Evolutionary conservation across 2,113 vertebrate genomes (phyloP).

Genomic region (Andinoacara biseriatus): DNA sequence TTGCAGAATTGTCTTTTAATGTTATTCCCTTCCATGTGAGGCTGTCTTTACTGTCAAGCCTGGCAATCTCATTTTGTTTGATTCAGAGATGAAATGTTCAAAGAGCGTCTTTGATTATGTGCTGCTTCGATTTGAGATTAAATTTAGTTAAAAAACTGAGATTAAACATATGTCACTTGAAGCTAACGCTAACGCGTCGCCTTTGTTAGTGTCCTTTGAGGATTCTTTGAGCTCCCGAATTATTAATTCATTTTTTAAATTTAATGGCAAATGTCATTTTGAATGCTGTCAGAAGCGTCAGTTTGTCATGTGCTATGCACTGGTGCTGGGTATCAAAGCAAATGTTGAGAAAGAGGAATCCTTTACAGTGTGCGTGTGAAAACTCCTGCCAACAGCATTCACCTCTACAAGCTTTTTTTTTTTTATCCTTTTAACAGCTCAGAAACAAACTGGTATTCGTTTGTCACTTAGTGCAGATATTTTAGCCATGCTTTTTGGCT

Average conservation of each 20-base stretch:
- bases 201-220: slow-evolving; percentile 77
- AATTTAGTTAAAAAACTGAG: slow-evolving; percentile 75
- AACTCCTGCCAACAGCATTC: slow-evolving; percentile 37
- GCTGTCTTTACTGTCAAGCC: slow-evolving; percentile 70
- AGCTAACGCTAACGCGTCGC: slow-evolving; percentile 60
- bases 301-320: slow-evolving; percentile 60
- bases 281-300: slow-evolving; percentile 68
- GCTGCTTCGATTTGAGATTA: slow-evolving; percentile 70
- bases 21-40: slow-evolving; percentile 74
- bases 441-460: slow-evolving; percentile 48
- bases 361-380: slow-evolving; percentile 19
- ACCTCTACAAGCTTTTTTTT: slow-evolving; percentile 9
- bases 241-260: slow-evolving; percentile 73
- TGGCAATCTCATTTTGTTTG: slow-evolving; percentile 73
- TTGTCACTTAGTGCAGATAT: slow-evolving; percentile 37
- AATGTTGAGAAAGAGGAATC: slow-evolving; percentile 57
- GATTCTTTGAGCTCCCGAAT: slow-evolving; percentile 63
- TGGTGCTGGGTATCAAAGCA: slow-evolving; percentile 67
- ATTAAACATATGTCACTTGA: slow-evolving; percentile 78
- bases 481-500: slow-evolving; percentile 35
- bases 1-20: slow-evolving; percentile 77
- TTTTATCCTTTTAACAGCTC: slow-evolving; percentile 28
- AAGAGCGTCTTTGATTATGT: slow-evolving; percentile 75
- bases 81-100: slow-evolving; percentile 73
- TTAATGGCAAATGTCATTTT: slow-evolving; percentile 71